Conservation (phyloP, 2,113 vertebrate genomes). For the Paradoxurus hermaphroditus region DNA sequence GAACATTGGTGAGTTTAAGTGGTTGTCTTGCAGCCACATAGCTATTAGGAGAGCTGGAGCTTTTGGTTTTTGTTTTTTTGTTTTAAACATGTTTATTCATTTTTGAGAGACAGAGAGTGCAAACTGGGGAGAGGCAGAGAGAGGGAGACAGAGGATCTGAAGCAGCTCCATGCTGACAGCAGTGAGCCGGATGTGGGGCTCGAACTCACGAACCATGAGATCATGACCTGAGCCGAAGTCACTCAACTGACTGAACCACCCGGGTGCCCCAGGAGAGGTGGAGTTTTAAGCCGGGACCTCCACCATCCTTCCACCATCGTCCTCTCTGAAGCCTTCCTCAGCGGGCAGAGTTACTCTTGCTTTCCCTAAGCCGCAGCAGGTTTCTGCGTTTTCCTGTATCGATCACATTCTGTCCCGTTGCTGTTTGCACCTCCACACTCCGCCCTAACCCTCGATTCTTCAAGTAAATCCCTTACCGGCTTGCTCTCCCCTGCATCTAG, state of each 20-base stretch:
- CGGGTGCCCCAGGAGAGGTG: background rate
- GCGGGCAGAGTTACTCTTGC: background rate
- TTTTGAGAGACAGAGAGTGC: too few relatives aligned
- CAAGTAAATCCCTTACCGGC: background rate
- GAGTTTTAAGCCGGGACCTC: background rate
- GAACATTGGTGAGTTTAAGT: fast-evolving
- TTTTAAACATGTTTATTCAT: too few relatives aligned
- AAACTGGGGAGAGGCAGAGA: too few relatives aligned
- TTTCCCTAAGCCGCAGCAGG: background rate
- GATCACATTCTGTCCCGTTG: background rate
- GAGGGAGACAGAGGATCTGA: too few relatives aligned
- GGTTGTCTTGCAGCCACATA: background rate
- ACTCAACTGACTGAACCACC: too few relatives aligned
- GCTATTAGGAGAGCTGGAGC: background rate
- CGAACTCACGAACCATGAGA: too few relatives aligned
- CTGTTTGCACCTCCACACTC: background rate
- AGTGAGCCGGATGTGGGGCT: too few relatives aligned
- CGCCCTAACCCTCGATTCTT: background rate
- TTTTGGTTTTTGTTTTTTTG: too few relatives aligned
- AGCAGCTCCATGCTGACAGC: too few relatives aligned
- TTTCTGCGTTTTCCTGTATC: background rate
- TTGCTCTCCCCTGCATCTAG: background rate
- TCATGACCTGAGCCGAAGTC: too few relatives aligned
- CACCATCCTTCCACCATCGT: background rate
- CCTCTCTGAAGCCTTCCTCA: background rate